phyloP scores from a whole-genome alignment of 2,888 invertebrate species.

The Conus canariensis region DNA sequence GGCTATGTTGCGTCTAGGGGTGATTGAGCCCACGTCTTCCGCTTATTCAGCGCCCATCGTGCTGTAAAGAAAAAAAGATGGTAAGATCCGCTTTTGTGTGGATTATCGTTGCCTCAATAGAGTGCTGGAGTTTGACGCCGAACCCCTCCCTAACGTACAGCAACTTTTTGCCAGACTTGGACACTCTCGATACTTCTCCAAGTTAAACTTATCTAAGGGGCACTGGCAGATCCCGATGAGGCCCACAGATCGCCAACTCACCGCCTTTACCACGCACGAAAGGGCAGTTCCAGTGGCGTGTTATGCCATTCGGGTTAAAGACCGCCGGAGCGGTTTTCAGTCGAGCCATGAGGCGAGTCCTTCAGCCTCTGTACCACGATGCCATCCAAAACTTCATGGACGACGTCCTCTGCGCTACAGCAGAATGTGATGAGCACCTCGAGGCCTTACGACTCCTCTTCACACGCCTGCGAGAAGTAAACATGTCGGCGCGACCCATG shows the following conservation, averaged over 20 bases:
- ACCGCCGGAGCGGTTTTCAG: too few relatives aligned
- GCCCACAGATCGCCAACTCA: neutral
- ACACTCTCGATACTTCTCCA: neutral
- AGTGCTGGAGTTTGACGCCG: neutral
- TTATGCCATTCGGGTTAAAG: neutral
- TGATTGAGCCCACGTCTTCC: neutral
- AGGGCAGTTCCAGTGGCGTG: slow-evolving; percentile 24
- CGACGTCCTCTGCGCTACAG: too few relatives aligned
- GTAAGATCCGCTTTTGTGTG: neutral
- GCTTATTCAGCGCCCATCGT: neutral
- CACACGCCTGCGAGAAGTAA: too few relatives aligned
- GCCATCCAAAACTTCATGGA: too few relatives aligned
- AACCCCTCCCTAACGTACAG: neutral
- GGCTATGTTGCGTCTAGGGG: neutral
- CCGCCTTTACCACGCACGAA: slow-evolving; percentile 30
- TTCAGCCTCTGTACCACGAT: too few relatives aligned
- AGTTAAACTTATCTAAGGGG: slow-evolving; percentile 22
- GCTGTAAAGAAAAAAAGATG: neutral
- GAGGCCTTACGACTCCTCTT: too few relatives aligned
- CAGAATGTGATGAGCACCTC: too few relatives aligned
- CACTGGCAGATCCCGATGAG: slow-evolving; percentile 35
- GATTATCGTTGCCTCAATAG: neutral
- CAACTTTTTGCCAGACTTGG: neutral
- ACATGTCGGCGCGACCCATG: too few relatives aligned
- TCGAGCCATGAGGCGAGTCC: too few relatives aligned